Conservation (phyloP, 2,888 invertebrate species). For the Himalopsyche anomala region DNA sequence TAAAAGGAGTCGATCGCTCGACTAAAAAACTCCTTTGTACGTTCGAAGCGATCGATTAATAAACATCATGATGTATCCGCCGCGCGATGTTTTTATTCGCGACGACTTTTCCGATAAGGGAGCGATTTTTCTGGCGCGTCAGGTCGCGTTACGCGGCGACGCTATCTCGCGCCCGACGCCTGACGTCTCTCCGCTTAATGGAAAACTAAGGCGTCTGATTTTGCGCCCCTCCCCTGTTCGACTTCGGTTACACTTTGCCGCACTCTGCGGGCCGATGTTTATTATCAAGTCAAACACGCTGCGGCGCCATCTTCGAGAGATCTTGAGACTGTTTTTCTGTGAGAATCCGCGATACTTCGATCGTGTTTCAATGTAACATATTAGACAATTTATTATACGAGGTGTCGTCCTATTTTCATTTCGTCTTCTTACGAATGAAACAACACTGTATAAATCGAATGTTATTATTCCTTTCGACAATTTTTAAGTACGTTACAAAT, state of each 20-base stretch:
- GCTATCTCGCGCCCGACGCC: conserved; percentile 37
- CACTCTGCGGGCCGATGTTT: conserved; percentile 2
- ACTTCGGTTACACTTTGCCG: conserved; percentile 10
- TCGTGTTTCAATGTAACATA: not conserved
- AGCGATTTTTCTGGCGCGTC: conserved; percentile 24
- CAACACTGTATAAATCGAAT: no score
- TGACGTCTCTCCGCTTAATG: conserved; percentile 32
- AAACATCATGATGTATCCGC: conserved; percentile 1
- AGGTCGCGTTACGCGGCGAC: conserved; percentile 4
- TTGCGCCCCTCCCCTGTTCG: not conserved
- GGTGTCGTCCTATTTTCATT: not conserved
- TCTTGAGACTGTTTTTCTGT: not conserved
- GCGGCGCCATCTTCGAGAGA: conserved; percentile 23
- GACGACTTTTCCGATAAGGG: conserved; percentile 16
- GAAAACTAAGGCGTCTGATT: conserved; percentile 40
- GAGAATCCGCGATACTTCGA: not conserved
- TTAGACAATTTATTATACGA: not conserved
- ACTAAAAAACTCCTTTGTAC: conserved; percentile 22
- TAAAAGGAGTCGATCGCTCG: not conserved
- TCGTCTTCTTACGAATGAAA: no score
- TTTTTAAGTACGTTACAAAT: no score
- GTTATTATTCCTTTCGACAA: no score
- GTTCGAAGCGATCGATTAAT: conserved; percentile 6
- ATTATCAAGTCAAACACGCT: conserved; percentile 13
- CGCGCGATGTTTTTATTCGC: conserved; percentile 40